phyloP scores from a whole-genome alignment of 2,797 vertebrate species.

The Syndactyla subalaris region DNA sequence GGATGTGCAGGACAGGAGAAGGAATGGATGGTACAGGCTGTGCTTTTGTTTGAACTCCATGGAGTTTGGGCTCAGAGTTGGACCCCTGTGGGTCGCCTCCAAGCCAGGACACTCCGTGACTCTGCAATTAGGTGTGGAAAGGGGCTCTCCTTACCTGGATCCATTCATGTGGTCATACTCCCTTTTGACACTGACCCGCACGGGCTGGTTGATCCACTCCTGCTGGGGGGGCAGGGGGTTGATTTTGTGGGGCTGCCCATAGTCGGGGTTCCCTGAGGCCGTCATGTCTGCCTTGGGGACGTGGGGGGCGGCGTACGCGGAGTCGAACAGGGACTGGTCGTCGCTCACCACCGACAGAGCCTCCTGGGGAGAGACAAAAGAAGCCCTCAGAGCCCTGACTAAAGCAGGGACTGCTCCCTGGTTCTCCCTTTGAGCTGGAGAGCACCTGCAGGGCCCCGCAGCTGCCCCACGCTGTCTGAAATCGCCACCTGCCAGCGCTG shows the following conservation, averaged over 20 bases:
- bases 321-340: conserved; percentile 98
- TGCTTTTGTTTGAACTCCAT: background rate
- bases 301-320: conserved; percentile 91
- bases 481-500: background rate
- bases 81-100: too few relatives aligned
- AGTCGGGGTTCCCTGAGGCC: conserved; percentile 96
- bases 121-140: rapidly evolving
- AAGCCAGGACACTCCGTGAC: rapidly evolving
- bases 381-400: background rate
- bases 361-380: conserved; percentile 82
- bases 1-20: background rate
- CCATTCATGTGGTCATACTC: conserved; percentile 99
- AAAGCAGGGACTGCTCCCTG: background rate
- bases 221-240: conserved; percentile 94
- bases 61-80: background rate
- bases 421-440: conserved; percentile 26
- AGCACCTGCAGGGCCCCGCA: conserved; percentile 5
- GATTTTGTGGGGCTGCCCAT: conserved; percentile 97
- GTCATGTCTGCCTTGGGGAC: conserved; percentile 98
- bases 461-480: background rate
- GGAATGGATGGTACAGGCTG: rapidly evolving
- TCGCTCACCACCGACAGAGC: conserved; percentile 99
- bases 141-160: conserved; percentile 85
- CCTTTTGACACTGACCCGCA: conserved; percentile 93
- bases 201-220: conserved; percentile 96